Conservation (phyloP, 1,140 invertebrate genomes). For the Lepeophtheirus salmonis region DNA sequence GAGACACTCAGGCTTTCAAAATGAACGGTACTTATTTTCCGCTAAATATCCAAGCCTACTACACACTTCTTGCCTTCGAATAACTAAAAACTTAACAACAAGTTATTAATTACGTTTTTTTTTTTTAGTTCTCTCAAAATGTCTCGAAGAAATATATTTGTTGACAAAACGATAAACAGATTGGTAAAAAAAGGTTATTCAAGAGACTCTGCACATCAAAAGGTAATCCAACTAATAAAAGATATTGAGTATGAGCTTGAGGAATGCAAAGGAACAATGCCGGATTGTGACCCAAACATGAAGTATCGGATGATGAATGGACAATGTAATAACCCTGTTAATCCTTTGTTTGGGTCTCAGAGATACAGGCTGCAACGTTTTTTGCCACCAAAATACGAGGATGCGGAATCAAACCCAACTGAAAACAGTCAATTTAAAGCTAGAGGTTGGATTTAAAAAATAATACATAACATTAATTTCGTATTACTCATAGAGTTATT, state of each 20-base stretch:
- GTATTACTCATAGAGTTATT: neutral
- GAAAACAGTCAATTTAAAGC: neutral
- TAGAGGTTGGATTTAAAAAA: neutral
- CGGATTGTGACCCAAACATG: conserved; percentile 36
- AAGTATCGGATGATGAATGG: conserved; percentile 35
- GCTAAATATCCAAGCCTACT: no score
- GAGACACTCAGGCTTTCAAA: no score
- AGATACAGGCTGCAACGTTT: neutral
- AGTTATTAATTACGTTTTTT: no score
- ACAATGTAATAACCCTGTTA: conserved; percentile 39
- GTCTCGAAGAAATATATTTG: neutral
- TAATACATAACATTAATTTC: no score
- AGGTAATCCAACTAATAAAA: neutral
- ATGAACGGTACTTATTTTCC: no score
- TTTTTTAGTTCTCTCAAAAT: neutral
- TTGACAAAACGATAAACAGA: neutral
- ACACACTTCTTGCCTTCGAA: no score
- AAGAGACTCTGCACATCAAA: neutral
- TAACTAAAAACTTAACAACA: no score
- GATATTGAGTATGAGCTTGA: neutral
- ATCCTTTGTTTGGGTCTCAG: conserved; percentile 31
- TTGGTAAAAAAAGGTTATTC: neutral
- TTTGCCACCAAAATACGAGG: neutral
- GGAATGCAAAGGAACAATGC: neutral
- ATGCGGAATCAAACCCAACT: neutral